Base-by-base conservation (phyloP, 2,888 invertebrate species). In the Microplitis deprimator region DNA sequence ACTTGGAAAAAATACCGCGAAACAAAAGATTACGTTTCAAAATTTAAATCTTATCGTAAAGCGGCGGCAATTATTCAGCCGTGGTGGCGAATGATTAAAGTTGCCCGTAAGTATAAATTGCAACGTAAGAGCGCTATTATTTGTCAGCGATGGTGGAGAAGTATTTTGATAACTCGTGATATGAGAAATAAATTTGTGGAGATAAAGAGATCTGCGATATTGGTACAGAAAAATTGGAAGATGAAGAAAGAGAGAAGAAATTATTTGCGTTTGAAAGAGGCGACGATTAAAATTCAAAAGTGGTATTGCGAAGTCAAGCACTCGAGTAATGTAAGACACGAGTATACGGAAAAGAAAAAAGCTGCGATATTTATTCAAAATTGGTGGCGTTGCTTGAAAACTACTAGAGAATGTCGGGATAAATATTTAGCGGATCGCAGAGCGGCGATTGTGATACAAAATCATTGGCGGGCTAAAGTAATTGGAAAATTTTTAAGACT, bases 201-300 rank as follows among this genome's bases (percentile, higher is more conserved):
- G 1, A 6, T 81, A 6, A 82, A 75, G 73, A 78, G 74, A 1
- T 80, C 86, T 1, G 78, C 83, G 2, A 76, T 85, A 8, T 29
- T 79, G 1, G 68, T 91, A 16, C 91, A 91, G 80, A 89, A 80
- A 75, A 85, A 72, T 38, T 84, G 83, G 83, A 89, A 90, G 77
- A 91, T 90, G 90, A 90, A 90, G 89, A 81, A 87, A 40, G 76
- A 82, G 5, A 80, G 83, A 69, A 76, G 75, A 60, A 16, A 73
- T 29, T 89, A 82, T 77, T 69, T 83, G 5, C 67, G 83, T 76
- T 82, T 86, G 72, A 91, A 91, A 83, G 83, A 75, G 0, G 91
- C 92, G n/a, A 91, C 91, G 7, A 73, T 87, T 1, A 91, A 85
- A 82, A 92, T 93, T 72, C 92, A 93, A 84, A 85, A 85, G 10